Conservation (phyloP, 2,888 invertebrate species). For the Drosophila anomalata region DNA sequence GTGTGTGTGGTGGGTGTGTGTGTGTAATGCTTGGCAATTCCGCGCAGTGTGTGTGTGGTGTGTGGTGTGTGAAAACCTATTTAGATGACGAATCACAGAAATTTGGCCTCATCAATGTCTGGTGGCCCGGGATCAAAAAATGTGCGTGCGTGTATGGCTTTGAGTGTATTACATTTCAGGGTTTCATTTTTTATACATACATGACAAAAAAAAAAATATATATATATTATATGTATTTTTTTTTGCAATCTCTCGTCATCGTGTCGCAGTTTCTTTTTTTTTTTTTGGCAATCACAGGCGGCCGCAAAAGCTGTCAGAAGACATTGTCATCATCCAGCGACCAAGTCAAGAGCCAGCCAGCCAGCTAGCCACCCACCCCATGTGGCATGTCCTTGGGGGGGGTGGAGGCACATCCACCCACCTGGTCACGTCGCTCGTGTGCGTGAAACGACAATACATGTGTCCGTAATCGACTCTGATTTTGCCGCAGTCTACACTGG, state of each 20-base stretch:
- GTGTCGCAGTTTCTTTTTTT: constrained; percentile 70
- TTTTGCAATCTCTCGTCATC: constrained; percentile 77
- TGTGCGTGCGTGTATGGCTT: constrained; percentile 37
- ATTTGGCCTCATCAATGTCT: constrained; percentile 80
- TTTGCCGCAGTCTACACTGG: constrained; percentile 22
- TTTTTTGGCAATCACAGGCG: constrained; percentile 78
- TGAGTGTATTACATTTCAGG: constrained; percentile 76
- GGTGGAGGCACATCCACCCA: constrained; percentile 43
- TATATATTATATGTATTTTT: constrained; percentile 3
- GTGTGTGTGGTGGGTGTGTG: constrained; percentile 49
- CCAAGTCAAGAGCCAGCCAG: constrained; percentile 33
- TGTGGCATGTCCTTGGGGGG: constrained; percentile 1
- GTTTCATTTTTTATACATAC: constrained; percentile 44
- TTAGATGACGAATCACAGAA: constrained; percentile 79
- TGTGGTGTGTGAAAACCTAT: constrained; percentile 64
- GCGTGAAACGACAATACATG: constrained; percentile 59
- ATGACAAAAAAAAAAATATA: constrained; percentile 24
- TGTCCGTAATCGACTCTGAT: constrained; percentile 66
- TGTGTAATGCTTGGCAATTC: constrained; percentile 67
- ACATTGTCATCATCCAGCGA: constrained; percentile 75
- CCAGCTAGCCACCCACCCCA: constrained; percentile 8
- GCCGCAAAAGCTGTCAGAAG: constrained; percentile 72
- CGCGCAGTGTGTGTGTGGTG: constrained; percentile 39
- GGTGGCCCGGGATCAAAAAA: constrained; percentile 56
- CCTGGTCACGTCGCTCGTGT: constrained; percentile 59